Evolutionary conservation across 2,113 vertebrate genomes (phyloP), one percentile per base, ranked within the genome.

Genomic region (Oenanthe melanoleuca): DNA sequence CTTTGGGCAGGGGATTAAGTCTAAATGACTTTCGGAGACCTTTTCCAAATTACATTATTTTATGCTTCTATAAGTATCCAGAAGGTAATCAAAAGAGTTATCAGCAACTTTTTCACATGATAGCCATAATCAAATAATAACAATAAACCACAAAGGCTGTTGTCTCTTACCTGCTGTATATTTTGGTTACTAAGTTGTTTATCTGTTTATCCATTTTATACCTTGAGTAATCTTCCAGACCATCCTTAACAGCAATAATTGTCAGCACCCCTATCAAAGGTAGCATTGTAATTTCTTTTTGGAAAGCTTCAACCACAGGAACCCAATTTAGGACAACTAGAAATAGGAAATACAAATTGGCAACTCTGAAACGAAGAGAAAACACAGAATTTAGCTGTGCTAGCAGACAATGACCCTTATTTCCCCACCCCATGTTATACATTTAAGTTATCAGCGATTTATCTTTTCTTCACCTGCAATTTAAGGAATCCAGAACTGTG

Each of bases 211-310:
- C 99, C 40, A 98, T 98, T 95, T 98, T 96, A 94, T 99, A 99
- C 65, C 98, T 99, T 14, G 98, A 98, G 92, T 99, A 99, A 96
- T 99, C 99, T 92, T 99, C 99, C 89, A 99, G 95, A 52, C 98
- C 99, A 61, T 99, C 99, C 96, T 99, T 99, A 80, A 99, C 96
- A 56, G 98, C 99, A 24, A 99, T 99, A 65, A 99, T 98, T 11
- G 94, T 94, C 45, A 99, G 98, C 57, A 99, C 99, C 5, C 98
- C 98, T n/a, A 98, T 33, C 17, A 99, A 97, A 37, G 99, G 99
- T 56, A 99, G 96, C 99, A 99, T 99, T 8, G 99, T 99, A 80
- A 99, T 99, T 96, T 99, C 99, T 94, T 99, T 99, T 86, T 99
- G 98, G 96, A 99, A 99, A 67, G 99, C 99, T 97, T 99, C 99